These are phyloP conservation scores for Melanotaenia duboulayi DNA, from an alignment of 2,113 vertebrate species.

Conservation along the genomic window DNA sequence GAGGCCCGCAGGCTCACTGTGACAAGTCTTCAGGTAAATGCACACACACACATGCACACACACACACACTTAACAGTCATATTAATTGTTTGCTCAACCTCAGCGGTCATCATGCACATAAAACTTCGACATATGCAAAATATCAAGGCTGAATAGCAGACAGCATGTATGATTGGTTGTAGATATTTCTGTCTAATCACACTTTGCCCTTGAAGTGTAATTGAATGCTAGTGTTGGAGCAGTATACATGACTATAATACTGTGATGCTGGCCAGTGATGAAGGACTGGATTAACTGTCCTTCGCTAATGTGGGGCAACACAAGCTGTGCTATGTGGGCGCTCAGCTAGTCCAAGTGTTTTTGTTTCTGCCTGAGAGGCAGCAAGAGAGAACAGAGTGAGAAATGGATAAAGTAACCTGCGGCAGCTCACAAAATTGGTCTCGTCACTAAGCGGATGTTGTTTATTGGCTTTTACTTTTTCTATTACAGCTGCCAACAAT, in stretches of 20 bases:
- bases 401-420: conserved; percentile 30
- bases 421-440: conserved; percentile 38
- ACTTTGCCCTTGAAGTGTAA: conserved; percentile 68
- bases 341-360: conserved; percentile 38
- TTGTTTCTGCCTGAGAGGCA: conserved; percentile 44
- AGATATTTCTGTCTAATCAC: conserved; percentile 50
- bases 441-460: conserved; percentile 37
- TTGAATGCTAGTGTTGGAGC: conserved; percentile 53
- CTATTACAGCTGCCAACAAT: conserved; percentile 48
- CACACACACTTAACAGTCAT: conserved; percentile 4
- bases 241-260: conserved; percentile 43
- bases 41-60: background rate
- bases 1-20: conserved; percentile 93
- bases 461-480: conserved; percentile 52
- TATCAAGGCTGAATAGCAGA: conserved; percentile 24
- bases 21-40: conserved; percentile 92
- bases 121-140: conserved; percentile 17
- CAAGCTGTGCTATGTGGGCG: conserved; percentile 66
- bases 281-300: conserved; percentile 79
- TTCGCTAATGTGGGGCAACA: conserved; percentile 58
- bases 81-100: conserved; percentile 19
- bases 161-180: conserved; percentile 29
- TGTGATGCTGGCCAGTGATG: conserved; percentile 68
- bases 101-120: conserved; percentile 13
- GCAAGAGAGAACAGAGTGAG: conserved; percentile 27